A percentile compares a stretch with the other conserved stretches of the same genome.
These are phyloP conservation scores for Volucella zonaria DNA, from an alignment of 2,888 invertebrate genomes.

Conservation along the genomic window DNA sequence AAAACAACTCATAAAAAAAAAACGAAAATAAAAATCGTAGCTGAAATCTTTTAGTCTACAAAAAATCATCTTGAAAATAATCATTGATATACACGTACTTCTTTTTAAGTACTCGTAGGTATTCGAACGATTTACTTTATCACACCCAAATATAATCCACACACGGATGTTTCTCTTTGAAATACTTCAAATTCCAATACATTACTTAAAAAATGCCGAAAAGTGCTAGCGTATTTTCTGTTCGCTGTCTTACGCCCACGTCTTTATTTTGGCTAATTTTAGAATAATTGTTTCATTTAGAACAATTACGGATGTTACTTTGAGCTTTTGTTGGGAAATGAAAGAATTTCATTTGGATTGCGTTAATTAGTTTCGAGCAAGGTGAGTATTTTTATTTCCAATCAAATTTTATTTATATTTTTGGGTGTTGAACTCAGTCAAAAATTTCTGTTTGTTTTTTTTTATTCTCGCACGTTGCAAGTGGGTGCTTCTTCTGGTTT, in stretches of 20 bases:
- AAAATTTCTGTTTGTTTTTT: not conserved
- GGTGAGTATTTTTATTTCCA: constrained; percentile 38
- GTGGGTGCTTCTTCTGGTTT: not conserved
- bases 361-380: constrained; percentile 36
- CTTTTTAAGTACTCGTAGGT: not conserved
- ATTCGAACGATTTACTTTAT: not conserved
- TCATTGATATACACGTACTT: not conserved
- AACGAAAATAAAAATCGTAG: no score
- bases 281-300: constrained; percentile 45
- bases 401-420: constrained; percentile 9
- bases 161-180: constrained; percentile 2
- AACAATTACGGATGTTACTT: constrained; percentile 19
- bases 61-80: constrained; percentile 2
- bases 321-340: constrained; percentile 3
- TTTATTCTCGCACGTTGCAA: not conserved
- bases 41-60: not conserved
- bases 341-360: constrained; percentile 22
- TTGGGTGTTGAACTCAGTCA: constrained; percentile 26
- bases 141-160: constrained; percentile 18
- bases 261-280: constrained; percentile 34
- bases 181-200: constrained; percentile 43
- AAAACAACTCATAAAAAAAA: no score
- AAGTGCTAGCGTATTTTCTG: constrained; percentile 37
- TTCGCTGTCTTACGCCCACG: constrained; percentile 54
- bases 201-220: constrained; percentile 14